Evolutionary conservation across 2,888 invertebrate genomes (phyloP).

Genomic region (Mylabris sibirica): DNA sequence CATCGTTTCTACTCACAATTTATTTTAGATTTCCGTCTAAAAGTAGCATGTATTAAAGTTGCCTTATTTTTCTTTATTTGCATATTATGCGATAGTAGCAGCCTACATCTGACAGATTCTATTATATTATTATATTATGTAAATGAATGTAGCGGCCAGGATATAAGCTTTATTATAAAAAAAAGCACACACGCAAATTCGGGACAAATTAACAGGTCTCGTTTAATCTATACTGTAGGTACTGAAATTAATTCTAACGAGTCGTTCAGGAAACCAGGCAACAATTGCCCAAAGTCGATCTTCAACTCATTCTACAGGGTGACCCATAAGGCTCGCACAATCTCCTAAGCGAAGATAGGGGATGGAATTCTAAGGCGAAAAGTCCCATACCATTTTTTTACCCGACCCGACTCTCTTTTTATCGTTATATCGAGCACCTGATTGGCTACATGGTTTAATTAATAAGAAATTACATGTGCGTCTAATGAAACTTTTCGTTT

Average conservation of each 20-base stretch:
- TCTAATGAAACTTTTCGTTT: no score
- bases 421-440: no score
- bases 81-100: conserved; percentile 42
- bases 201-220: conserved; percentile 18
- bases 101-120: conserved; percentile 42
- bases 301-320: conserved; percentile 23
- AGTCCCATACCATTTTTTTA: no score
- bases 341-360: no score
- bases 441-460: no score
- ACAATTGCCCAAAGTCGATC: background rate
- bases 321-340: no score
- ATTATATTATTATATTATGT: conserved; percentile 45
- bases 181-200: conserved; percentile 23
- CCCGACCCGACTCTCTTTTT: no score
- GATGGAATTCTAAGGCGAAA: no score
- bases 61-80: conserved; percentile 41
- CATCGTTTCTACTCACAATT: background rate
- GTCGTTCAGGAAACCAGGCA: background rate
- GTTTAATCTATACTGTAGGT: background rate
- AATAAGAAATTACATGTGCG: no score
- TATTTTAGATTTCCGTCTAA: conserved; percentile 20
- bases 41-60: conserved; percentile 28
- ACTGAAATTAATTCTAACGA: background rate
- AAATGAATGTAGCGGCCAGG: conserved; percentile 33
- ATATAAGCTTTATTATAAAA: conserved; percentile 17